Base-by-base conservation (phyloP, 2,797 vertebrate species). In the Fistularia commersonii region DNA sequence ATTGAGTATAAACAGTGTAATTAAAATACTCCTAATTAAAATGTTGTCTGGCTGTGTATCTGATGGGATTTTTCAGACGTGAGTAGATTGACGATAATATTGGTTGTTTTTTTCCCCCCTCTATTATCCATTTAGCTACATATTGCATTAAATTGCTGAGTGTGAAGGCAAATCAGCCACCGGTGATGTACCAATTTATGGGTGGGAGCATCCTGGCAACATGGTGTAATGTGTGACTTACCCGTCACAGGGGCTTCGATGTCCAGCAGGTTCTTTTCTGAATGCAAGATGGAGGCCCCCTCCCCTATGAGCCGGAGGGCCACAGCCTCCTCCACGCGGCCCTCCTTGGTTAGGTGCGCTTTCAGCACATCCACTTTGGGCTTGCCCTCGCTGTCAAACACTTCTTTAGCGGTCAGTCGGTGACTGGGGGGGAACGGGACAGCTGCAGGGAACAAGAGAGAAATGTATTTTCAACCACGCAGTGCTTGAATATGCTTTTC, bases 191-290 rank as follows among this genome's bases (percentile, higher is more conserved):
- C 23, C 23, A 23, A 23, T 23, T 23, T 23, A 4, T 23, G 23
- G 23, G 23, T 23, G 4, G 23, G 23, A n/a, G 23, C 23, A 23
- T 23, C 23, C 23, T 23, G 23, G 23, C 23, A 23, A 23, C 23
- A 23, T 23, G 23, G 23, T 23, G 23, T 23, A 23, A 23, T 23
- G 23, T 23, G 38, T 39, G 9, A 9, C 77, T 72, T 57, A 98
- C 97, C 97, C 90, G 97, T 99, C 73, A 99, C 97, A 0, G 97
- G 96, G 5, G 97, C 97, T 69, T 99, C 97, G 8, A 99, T 98
- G 86, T 99, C 97, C 88, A 99, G 86, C 70, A 99, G 86, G 81
- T 98, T 99, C 68, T 97, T 98, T 87, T 99, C 97, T 34, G 94
- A 80, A 41, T 94, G 93, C 50, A 99, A 85, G 87, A 99, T 98